Base-by-base conservation (phyloP, 30 jellyfish, hydroid and myxozoan genomes). In the Mastigias papua region DNA sequence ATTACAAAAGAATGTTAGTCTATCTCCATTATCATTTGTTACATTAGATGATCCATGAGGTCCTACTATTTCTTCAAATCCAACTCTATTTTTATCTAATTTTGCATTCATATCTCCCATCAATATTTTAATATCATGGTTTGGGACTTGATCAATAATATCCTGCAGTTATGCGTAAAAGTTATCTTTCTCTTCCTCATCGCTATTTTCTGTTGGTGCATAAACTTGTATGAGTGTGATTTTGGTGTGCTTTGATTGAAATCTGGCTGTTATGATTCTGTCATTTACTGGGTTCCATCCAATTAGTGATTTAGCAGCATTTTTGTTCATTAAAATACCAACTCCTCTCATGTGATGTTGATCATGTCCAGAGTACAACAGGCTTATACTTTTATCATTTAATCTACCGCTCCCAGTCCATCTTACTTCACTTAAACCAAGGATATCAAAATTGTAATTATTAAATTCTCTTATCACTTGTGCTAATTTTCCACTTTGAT, bases 361-460 rank as follows among this genome's bases (percentile, higher is more conserved):
- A 3, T 57, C 69, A 23, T 42, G 32, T 69, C 81, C 25, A 23
- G 62, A 69, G 31, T 69, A 69, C 28, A 26, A 23, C 57, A 69
- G 0, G 32, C 63, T 69, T 32, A 19, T 69, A 20, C 63, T 49
- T 10, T 69, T 49, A 49, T 49, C 0, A 27, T 23, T 69, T 28
- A 33, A 5, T 69, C 35, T 69, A 26, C 63, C 81, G 0, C 81
- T 69, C 16, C 81, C 81, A 23, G 81, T 69, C 81, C 81, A 69
- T 29, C 81, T 35, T 62, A 69, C 34, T 49, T 69, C 81, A 31
- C 81, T 69, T 30, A 69, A 15, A 27, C 81, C 81, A 6, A 69
- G 23, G 15, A 69, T 69, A 27, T 69, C 63, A 6, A 69, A 27
- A 7, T 25, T 49, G 26, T 69, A 31, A 62, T 69, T 69, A 17